These are phyloP conservation scores for Fulmarus glacialis DNA, from an alignment of 2,113 vertebrate genomes.

Conservation along the genomic window DNA sequence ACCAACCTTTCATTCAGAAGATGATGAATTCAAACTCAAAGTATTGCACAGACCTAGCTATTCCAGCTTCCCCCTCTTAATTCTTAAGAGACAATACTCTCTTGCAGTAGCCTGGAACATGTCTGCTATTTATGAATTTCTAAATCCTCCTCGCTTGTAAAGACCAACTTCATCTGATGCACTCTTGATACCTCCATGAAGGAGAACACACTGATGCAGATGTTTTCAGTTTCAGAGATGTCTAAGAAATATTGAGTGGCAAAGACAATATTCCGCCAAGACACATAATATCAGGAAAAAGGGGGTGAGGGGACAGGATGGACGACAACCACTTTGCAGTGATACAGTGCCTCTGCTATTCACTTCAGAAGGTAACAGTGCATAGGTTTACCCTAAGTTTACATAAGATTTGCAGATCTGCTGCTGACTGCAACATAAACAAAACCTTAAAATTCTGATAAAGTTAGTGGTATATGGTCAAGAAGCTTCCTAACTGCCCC, in stretches of 20 bases:
- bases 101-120: not conserved
- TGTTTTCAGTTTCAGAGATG: not conserved
- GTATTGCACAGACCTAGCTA: not conserved
- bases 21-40: not conserved
- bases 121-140: not conserved
- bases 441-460: not conserved
- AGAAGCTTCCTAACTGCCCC: not conserved
- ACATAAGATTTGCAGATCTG: not conserved
- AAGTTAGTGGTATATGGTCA: not conserved
- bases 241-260: not conserved
- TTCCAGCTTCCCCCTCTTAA: not conserved
- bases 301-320: rapidly evolving
- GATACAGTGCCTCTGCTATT: not conserved
- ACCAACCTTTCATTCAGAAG: not conserved
- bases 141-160: not conserved
- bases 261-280: not conserved
- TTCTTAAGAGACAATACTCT: not conserved
- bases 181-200: not conserved
- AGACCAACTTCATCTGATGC: not conserved
- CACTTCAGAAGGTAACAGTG: not conserved
- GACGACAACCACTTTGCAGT: not conserved
- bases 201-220: not conserved
- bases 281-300: not conserved
- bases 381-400: not conserved
- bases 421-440: not conserved